Conservation (phyloP, 2,113 vertebrate genomes). For the Brachypodius melanocephalos region DNA sequence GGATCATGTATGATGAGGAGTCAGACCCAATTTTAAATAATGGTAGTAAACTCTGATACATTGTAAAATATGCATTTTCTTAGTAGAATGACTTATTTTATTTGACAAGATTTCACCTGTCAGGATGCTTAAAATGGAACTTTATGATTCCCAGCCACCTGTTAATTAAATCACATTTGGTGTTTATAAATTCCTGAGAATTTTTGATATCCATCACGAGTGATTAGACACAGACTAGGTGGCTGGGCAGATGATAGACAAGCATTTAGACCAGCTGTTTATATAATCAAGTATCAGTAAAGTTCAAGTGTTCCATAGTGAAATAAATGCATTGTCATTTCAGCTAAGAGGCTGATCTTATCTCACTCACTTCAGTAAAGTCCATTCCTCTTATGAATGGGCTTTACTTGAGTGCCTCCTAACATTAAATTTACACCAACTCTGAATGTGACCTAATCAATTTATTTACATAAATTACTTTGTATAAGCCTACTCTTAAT, state of each 20-base stretch:
- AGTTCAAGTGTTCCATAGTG: not conserved
- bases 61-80: not conserved
- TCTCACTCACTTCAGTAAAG: not conserved
- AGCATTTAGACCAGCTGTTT: not conserved
- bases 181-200: not conserved
- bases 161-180: not conserved
- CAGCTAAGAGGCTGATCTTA: not conserved
- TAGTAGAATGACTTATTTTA: not conserved
- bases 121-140: not conserved
- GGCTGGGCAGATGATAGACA: not conserved
- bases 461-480: not conserved
- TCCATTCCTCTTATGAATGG: not conserved
- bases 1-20: not conserved
- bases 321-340: not conserved
- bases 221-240: not conserved
- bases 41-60: not conserved
- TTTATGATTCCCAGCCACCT: not conserved
- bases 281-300: not conserved
- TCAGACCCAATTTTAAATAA: not conserved
- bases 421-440: not conserved
- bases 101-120: not conserved
- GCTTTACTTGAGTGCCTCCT: not conserved
- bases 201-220: fast-evolving
- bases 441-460: not conserved
- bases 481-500: not conserved